These are phyloP conservation scores for Tuberolachnus salignus DNA, from an alignment of 2,888 invertebrate genomes.

Conservation along the genomic window DNA sequence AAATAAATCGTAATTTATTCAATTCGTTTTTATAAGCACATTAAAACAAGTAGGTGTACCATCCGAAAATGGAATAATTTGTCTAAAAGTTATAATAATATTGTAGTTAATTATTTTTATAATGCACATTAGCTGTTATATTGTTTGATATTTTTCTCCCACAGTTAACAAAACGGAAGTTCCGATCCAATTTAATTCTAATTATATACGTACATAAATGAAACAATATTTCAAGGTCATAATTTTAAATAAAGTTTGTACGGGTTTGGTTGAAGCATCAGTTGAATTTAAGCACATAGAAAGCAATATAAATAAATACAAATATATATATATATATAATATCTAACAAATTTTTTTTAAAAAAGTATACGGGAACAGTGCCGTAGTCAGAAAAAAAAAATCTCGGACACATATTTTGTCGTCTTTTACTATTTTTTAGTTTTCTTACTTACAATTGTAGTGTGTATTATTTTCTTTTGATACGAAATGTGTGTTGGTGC, in stretches of 20 bases:
- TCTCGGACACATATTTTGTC: too few relatives aligned
- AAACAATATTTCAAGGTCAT: background rate
- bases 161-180: constrained; percentile 33
- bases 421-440: too few relatives aligned
- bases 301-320: too few relatives aligned
- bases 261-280: too few relatives aligned
- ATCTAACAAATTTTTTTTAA: too few relatives aligned
- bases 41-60: background rate
- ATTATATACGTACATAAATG: constrained; percentile 5
- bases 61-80: background rate
- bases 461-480: too few relatives aligned
- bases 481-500: too few relatives aligned
- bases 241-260: background rate
- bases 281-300: too few relatives aligned
- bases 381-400: too few relatives aligned
- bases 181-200: constrained; percentile 14
- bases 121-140: background rate
- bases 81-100: background rate
- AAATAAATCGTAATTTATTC: background rate
- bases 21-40: background rate
- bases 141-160: constrained; percentile 21
- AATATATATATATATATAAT: too few relatives aligned
- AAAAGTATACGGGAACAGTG: too few relatives aligned
- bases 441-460: too few relatives aligned
- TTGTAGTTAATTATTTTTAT: background rate